A percentile compares a stretch with the other conserved stretches of the same genome.
phyloP scores from a whole-genome alignment of 2,888 invertebrate genomes.

The Netelia fuscicornis region DNA sequence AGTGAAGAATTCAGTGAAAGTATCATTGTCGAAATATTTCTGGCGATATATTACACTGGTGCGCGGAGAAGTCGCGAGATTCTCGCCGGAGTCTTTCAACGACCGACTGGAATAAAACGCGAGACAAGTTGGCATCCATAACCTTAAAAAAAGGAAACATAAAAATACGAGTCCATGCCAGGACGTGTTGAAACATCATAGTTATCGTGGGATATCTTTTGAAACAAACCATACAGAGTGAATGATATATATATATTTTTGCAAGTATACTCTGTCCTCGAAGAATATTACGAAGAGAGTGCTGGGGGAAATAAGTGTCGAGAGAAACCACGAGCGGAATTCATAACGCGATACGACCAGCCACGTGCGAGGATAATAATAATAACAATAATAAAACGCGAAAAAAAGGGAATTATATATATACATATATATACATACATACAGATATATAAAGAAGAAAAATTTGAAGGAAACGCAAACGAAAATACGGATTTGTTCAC shows the following conservation, averaged over 20 bases:
- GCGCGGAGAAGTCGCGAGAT: slow-evolving; percentile 30
- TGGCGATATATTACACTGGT: slow-evolving; percentile 1
- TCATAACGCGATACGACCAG: slow-evolving; percentile 23
- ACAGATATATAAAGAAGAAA: slow-evolving; percentile 2
- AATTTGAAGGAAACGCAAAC: not conserved
- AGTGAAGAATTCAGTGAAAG: slow-evolving; percentile 33
- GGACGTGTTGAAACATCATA: not conserved
- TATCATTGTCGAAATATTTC: slow-evolving; percentile 33
- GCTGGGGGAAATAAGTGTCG: not conserved
- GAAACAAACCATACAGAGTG: slow-evolving; percentile 12
- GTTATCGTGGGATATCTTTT: slow-evolving; percentile 1
- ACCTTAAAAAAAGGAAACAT: slow-evolving; percentile 51
- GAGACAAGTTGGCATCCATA: slow-evolving; percentile 41
- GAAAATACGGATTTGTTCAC: no score
- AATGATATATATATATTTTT: slow-evolving; percentile 41
- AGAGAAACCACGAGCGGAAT: not conserved
- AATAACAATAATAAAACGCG: slow-evolving; percentile 16
- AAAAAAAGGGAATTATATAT: not conserved
- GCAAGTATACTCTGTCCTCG: slow-evolving; percentile 32
- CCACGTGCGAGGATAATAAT: slow-evolving; percentile 61
- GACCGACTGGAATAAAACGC: not conserved
- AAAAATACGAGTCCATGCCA: not conserved
- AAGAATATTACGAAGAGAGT: not conserved
- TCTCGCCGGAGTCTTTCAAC: not conserved
- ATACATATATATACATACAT: not conserved